A percentile compares a stretch with the other conserved stretches of the same genome.
Evolutionary conservation across 2,888 invertebrate species (phyloP).

Genomic region (Tricholauxania praeusta): DNA sequence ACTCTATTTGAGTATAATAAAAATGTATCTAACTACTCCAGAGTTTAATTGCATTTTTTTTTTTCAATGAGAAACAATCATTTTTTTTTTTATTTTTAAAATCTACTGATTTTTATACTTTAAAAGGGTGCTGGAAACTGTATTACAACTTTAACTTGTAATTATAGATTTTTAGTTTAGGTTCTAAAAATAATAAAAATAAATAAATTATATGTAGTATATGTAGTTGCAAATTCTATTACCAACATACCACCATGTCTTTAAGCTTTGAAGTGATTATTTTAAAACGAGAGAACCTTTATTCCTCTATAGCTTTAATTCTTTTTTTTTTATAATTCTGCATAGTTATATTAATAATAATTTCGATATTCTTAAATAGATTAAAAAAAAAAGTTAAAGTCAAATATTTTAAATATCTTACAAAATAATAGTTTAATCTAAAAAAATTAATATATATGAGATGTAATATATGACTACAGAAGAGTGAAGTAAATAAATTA

Average conservation of each 20-base stretch:
- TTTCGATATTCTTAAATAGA: too few relatives aligned
- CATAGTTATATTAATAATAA: neutral
- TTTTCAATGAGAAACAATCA: neutral
- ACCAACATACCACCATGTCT: too few relatives aligned
- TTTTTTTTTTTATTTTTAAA: neutral
- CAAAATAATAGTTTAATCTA: neutral
- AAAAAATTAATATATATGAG: too few relatives aligned
- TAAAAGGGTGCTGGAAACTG: slow-evolving; percentile 35
- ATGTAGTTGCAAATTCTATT: too few relatives aligned
- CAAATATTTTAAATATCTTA: slow-evolving; percentile 9
- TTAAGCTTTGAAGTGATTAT: too few relatives aligned
- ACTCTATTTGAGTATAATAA: too few relatives aligned
- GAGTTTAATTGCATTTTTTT: neutral
- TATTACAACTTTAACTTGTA: slow-evolving; percentile 11
- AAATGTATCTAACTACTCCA: too few relatives aligned
- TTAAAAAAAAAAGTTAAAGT: neutral
- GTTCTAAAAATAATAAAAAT: neutral
- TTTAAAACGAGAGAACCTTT: neutral
- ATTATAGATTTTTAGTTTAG: neutral
- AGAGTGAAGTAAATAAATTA: too few relatives aligned
- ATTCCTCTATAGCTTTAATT: slow-evolving; percentile 6
- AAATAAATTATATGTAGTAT: too few relatives aligned
- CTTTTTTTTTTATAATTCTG: neutral
- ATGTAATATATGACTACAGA: too few relatives aligned
- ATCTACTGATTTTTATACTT: neutral